phyloP scores from a whole-genome alignment of 2,113 vertebrate genomes.

The Urocynchramus pylzowi region DNA sequence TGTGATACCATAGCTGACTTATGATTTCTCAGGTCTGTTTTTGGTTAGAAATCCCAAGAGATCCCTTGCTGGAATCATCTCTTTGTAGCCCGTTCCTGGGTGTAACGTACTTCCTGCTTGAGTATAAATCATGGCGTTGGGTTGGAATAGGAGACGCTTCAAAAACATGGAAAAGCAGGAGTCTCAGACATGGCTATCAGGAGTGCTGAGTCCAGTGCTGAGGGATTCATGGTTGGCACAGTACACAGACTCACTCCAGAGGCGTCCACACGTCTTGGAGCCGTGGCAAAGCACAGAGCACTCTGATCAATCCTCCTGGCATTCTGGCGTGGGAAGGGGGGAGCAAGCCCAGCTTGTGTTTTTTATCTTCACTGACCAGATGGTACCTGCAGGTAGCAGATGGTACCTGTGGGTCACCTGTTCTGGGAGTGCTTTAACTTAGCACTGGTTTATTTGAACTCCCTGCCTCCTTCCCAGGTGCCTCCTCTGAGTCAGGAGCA shows the following conservation, averaged over 20 bases:
- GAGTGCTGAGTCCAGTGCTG: not conserved
- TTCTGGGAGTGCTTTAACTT: not conserved
- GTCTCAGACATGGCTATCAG: not conserved
- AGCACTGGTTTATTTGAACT: not conserved
- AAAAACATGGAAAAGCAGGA: not conserved
- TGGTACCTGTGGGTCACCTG: not conserved
- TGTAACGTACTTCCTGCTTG: not conserved
- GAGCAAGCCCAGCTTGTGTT: not conserved
- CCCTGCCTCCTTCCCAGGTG: not conserved
- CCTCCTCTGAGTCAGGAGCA: not conserved
- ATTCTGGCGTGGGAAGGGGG: not conserved
- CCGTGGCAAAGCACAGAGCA: slow-evolving; percentile 34
- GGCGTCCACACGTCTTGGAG: not conserved
- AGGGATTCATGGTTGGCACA: not conserved
- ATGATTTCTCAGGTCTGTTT: slow-evolving; percentile 64
- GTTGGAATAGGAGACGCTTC: not conserved
- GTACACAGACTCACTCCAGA: not conserved
- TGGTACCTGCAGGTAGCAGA: not conserved
- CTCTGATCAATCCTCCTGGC: not conserved
- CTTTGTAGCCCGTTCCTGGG: not conserved
- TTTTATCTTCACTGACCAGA: not conserved
- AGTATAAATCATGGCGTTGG: not conserved
- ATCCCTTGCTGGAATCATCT: slow-evolving; percentile 8
- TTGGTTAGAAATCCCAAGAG: slow-evolving; percentile 26
- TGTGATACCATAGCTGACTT: slow-evolving; percentile 59